Evolutionary conservation across 2,888 invertebrate genomes (phyloP).

Genomic region (Holacanthella duospinosa): DNA sequence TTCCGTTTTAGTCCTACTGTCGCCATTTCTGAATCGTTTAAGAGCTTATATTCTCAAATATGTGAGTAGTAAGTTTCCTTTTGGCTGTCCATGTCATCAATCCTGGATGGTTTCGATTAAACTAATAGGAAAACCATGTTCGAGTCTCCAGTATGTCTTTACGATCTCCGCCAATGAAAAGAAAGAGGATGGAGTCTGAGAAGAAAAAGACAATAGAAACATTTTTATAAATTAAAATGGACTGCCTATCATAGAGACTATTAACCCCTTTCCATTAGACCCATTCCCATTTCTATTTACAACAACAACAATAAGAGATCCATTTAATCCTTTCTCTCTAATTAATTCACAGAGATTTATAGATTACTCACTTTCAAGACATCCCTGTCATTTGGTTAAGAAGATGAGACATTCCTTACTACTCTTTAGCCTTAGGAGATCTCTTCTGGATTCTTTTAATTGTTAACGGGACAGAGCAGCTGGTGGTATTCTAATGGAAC

Average conservation of each 20-base stretch:
- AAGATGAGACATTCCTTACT: not conserved
- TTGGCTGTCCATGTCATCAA: too few species aligned
- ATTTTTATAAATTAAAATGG: not conserved
- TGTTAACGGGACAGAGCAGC: not conserved
- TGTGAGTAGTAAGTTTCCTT: too few species aligned
- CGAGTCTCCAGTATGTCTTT: conserved; percentile 18
- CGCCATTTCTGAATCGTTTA: too few species aligned
- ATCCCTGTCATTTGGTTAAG: not conserved
- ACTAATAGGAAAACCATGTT: conserved; percentile 34
- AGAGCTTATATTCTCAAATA: too few species aligned
- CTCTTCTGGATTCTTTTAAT: not conserved
- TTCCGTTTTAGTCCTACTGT: too few species aligned
- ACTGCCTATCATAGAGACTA: not conserved
- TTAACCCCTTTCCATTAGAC: too few species aligned
- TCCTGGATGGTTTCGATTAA: conserved; percentile 29
- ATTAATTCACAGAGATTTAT: conserved; percentile 2
- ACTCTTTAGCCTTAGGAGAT: not conserved
- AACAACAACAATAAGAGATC: not conserved
- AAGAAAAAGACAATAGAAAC: not conserved
- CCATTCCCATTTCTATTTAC: not conserved
- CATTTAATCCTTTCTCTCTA: not conserved
- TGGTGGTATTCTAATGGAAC: not conserved
- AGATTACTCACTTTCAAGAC: not conserved
- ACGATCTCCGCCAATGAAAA: not conserved
- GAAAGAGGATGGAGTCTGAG: not conserved